Evolutionary conservation across 2,797 vertebrate species (phyloP), one percentile per base, ranked within the genome.

Genomic region (Acipenser oxyrinchus): DNA sequence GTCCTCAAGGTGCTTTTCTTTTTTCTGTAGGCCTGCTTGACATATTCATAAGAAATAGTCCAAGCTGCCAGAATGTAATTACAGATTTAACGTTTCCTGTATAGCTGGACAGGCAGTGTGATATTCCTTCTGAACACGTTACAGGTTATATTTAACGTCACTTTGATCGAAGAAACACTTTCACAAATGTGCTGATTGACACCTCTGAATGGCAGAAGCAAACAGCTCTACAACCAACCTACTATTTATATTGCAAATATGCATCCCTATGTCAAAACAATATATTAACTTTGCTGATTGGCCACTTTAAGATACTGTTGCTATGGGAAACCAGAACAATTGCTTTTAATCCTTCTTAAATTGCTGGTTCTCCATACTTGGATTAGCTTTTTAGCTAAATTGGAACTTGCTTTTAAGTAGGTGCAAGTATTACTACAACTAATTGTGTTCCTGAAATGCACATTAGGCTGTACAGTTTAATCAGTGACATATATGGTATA

Each of bases 221-320:
- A 76, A 78, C 82, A 81, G 81, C 82, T 86, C 86, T 85, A 84
- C 87, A 86, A 84, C 77, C 82, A 77, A 85, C 84, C 89, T 89
- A 87, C 87, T 91, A 91, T 91, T 89, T 89, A 88, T 90, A 85
- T 86, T 89, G 79, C 79, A 86, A 88, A 82, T 87, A 84, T 73
- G 83, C 81, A 78, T 74, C 51, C 68, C 76, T 79, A 74, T 86
- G 88, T 90, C 89, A 89, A 90, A 90, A 90, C 85, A 88, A 80
- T 84, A 66, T 81, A 85, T 88, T 84, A 88, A 72, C 83, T 83
- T 83, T 81, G 77, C 82, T 88, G 84, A 87, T 87, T 89, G 86
- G 86, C 82, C 85, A 81, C 79, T 79, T 79, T 80, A 81, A 78
- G 79, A 86, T 74, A 77, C 57, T 66, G 88, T 93, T 91, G 81